Conservation (phyloP, 2,888 invertebrate genomes). For the Clostera curtula region DNA sequence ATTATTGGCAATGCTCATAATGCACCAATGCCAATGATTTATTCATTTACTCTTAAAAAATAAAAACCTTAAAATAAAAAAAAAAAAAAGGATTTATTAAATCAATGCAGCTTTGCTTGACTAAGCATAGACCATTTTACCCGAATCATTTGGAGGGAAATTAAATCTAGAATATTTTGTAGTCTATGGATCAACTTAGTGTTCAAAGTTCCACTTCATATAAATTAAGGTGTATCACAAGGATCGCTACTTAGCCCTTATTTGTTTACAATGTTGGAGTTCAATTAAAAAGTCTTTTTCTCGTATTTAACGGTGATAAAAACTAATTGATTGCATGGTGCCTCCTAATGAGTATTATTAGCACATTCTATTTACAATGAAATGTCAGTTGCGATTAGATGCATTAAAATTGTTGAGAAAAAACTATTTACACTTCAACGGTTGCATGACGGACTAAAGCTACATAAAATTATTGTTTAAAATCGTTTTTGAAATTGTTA, state of each 20-base stretch:
- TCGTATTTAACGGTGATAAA: background rate
- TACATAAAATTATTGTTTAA: slow-evolving; percentile 10
- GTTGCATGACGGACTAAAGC: slow-evolving; percentile 3
- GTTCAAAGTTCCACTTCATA: no score
- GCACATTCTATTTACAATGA: slow-evolving; percentile 11
- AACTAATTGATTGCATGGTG: slow-evolving; percentile 7
- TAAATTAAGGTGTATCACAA: no score
- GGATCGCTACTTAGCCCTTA: background rate
- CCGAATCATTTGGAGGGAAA: no score
- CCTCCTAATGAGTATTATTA: slow-evolving; percentile 7
- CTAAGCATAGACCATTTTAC: no score
- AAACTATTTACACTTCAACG: slow-evolving; percentile 16
- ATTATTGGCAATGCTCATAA: no score
- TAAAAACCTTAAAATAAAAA: no score
- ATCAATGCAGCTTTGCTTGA: no score
- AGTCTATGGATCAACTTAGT: no score
- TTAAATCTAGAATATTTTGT: no score
- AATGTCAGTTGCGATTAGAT: slow-evolving; percentile 19
- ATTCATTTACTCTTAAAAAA: no score
- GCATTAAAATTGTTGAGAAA: slow-evolving; percentile 9
- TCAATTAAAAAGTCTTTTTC: background rate
- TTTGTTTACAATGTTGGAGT: background rate
- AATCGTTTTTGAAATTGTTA: slow-evolving; percentile 15
- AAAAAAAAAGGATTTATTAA: no score
- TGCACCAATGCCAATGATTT: no score